Evolutionary conservation across 2,797 vertebrate genomes (phyloP), one percentile per base, ranked within the genome.

Genomic region (Poecilia velifera): DNA sequence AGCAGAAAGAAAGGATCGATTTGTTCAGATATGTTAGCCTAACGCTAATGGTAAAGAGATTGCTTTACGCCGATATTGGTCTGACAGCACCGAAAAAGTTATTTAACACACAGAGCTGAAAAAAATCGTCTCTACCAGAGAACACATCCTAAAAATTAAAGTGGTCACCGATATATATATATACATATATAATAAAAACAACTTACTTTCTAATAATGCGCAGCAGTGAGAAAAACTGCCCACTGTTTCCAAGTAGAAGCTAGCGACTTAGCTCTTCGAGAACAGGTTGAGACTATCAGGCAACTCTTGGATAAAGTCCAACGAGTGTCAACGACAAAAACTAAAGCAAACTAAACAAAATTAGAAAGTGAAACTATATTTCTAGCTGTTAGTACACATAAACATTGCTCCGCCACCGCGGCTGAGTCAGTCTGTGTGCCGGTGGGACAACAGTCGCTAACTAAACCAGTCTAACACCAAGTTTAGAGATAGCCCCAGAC

Each of bases 121-220:
- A 10, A n/a, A n/a, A 53, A 25, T 47, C n/a, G 36, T 20, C 5
- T 9, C 57, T 59, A 16, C 8, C 39, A 7, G 2, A 4, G 3
- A 16, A 1, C 51, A 71, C 36, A 49, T 0, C 20, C 41, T 36
- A 34, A 12, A 43, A 6, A 68, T 39, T 13, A 36, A 13, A 57
- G 4, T 8, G 1, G 46, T 0, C 34, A 3, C 39, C 22, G 2
- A 18, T 41, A 41, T 41, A 41, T 41, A 41, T 41, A 41, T 41
- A 6, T 53, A 25, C 25, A 25, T 0, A 9, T 10, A 57, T 7
- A 7, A 79, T 12, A n/a, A 76, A 84, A 71, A 9, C 13, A 68
- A 78, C 91, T 89, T 90, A 93, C 94, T 92, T 86, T 80, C 22
- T 25, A 77, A 71, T 84, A 73, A 75, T 80, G 82, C 84, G 80